Evolutionary conservation across 2,113 vertebrate genomes (phyloP).

Genomic region (Epinephelus lanceolatus): DNA sequence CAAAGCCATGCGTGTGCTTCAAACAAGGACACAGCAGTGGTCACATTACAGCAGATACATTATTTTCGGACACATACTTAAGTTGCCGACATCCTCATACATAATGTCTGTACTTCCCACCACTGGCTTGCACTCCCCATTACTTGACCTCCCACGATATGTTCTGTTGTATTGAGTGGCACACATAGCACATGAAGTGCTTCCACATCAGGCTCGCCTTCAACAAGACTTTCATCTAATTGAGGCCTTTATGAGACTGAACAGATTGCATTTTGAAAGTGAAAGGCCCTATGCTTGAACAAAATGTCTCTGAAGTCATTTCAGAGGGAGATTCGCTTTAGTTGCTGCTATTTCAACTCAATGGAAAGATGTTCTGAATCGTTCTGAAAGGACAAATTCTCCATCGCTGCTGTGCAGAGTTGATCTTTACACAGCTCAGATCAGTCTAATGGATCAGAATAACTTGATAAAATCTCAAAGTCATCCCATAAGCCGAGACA

Average conservation of each 20-base stretch:
- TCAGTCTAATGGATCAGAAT: conserved; percentile 30
- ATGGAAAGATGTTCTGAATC: background rate
- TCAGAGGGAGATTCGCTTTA: conserved; percentile 25
- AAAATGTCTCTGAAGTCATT: conserved; percentile 38
- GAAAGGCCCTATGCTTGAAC: conserved; percentile 33
- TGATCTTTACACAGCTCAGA: conserved; percentile 8
- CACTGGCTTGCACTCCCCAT: conserved; percentile 19
- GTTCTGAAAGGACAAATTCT: conserved; percentile 16
- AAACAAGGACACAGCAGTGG: conserved; percentile 74
- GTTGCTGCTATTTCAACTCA: conserved; percentile 25
- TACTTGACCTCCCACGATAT: conserved; percentile 42
- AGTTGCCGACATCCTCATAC: conserved; percentile 21
- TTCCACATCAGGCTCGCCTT: conserved; percentile 23
- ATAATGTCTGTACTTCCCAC: conserved; percentile 35
- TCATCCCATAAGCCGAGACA: background rate
- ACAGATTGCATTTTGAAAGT: conserved; percentile 50
- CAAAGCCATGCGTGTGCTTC: conserved; percentile 59
- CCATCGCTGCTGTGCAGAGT: background rate
- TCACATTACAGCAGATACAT: conserved; percentile 50
- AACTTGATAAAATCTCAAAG: conserved; percentile 15
- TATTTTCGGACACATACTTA: conserved; percentile 53
- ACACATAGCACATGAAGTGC: conserved; percentile 41
- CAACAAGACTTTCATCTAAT: conserved; percentile 44
- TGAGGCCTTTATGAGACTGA: conserved; percentile 51
- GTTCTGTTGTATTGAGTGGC: conserved; percentile 34